A percentile compares a stretch with the other conserved stretches of the same genome.
phyloP scores from a whole-genome alignment of 2,888 invertebrate species.

The Netelia virgata region DNA sequence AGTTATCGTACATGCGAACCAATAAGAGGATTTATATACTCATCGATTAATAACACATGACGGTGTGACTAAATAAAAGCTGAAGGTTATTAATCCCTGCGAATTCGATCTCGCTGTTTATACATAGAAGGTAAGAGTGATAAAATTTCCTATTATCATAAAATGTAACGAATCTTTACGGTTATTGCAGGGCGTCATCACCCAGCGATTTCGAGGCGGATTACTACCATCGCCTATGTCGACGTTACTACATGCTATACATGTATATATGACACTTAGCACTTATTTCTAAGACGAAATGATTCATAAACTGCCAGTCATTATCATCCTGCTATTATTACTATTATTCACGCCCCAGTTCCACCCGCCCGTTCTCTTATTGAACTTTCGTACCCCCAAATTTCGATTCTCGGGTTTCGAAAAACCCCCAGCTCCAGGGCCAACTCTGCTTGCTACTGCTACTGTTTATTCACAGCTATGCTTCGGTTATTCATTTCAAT shows the following conservation, averaged over 20 bases:
- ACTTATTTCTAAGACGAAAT: conserved; percentile 2
- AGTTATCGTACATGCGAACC: no score
- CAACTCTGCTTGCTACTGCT: no score
- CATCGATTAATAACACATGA: background rate
- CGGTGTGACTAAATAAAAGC: conserved; percentile 16
- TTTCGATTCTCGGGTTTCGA: background rate
- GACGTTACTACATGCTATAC: background rate
- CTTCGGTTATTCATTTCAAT: no score
- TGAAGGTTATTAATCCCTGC: conserved; percentile 15
- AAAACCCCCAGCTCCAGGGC: no score
- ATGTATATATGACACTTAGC: conserved; percentile 8
- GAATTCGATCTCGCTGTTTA: conserved; percentile 30
- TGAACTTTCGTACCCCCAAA: background rate
- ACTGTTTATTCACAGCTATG: no score
- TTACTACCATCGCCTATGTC: background rate
- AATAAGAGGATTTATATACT: background rate
- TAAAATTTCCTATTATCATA: conserved; percentile 56
- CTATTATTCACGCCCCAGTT: background rate
- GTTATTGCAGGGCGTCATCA: conserved; percentile 48
- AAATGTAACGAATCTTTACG: conserved; percentile 59
- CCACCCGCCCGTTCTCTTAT: background rate
- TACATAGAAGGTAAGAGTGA: conserved; percentile 37
- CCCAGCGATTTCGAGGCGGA: background rate
- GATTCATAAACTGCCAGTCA: conserved; percentile 17
- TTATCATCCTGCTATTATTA: conserved; percentile 4